A percentile compares a stretch with the other conserved stretches of the same genome.
These are phyloP conservation scores for Spea bombifrons DNA, from an alignment of 2,113 vertebrate species.

Conservation along the genomic window DNA sequence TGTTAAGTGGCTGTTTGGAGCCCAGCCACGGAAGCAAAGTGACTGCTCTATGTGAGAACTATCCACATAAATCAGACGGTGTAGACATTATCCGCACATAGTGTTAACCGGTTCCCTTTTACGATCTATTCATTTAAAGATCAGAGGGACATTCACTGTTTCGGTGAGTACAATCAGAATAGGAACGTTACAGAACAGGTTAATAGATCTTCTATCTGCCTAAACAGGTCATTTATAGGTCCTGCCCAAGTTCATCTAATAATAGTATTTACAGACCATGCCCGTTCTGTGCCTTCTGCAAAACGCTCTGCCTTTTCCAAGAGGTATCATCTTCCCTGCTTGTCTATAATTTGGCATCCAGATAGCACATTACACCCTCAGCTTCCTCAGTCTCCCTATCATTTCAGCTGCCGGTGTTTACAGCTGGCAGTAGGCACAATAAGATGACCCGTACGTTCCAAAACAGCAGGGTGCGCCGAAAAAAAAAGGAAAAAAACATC, in stretches of 20 bases:
- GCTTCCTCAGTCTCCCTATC: conserved; percentile 8
- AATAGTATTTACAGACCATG: conserved; percentile 34
- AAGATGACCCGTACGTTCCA: not conserved
- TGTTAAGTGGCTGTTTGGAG: conserved; percentile 49
- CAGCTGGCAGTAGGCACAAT: conserved; percentile 6
- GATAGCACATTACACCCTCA: conserved; percentile 8
- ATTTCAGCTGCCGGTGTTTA: conserved; percentile 37
- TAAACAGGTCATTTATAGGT: conserved; percentile 13
- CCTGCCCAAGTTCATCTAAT: conserved; percentile 25
- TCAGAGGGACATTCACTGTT: too few species aligned
- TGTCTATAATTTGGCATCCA: conserved; percentile 37
- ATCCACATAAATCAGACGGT: conserved; percentile 29
- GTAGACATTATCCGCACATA: not conserved
- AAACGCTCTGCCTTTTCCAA: conserved; percentile 25
- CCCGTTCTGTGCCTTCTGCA: not conserved
- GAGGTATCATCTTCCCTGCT: conserved; percentile 40
- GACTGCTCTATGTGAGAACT: conserved; percentile 23
- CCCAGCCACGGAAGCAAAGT: conserved; percentile 34
- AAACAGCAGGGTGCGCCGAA: not conserved
- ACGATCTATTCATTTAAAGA: too few species aligned
- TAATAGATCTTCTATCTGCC: conserved; percentile 16
- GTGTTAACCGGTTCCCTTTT: too few species aligned
- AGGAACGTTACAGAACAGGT: not conserved
- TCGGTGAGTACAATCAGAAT: too few species aligned
- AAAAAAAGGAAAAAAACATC: not conserved